Conservation (phyloP, 2,797 vertebrate genomes). For the Pygocentrus nattereri region DNA sequence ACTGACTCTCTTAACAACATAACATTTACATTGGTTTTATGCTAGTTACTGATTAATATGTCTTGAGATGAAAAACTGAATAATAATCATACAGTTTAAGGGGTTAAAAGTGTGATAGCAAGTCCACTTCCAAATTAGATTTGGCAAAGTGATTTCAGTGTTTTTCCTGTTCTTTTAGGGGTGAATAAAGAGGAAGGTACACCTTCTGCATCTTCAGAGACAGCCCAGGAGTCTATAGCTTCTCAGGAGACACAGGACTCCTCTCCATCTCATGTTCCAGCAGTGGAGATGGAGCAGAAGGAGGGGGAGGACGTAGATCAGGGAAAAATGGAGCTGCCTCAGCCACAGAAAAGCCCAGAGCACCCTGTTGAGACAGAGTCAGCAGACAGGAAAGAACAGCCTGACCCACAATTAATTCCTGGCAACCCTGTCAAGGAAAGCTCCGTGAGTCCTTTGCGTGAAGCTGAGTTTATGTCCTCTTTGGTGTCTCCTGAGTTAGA, state of each 20-base stretch:
- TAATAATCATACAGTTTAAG: no score
- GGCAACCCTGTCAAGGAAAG: constrained; percentile 61
- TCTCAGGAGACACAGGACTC: constrained; percentile 66
- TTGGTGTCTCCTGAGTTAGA: constrained; percentile 69
- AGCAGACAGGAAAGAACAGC: constrained; percentile 77
- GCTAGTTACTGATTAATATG: no score
- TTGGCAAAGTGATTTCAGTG: neutral
- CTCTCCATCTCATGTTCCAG: constrained; percentile 59
- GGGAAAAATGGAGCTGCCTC: constrained; percentile 68
- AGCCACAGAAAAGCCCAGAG: constrained; percentile 56
- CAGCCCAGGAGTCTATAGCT: constrained; percentile 76
- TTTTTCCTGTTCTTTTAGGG: constrained; percentile 72
- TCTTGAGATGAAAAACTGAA: no score
- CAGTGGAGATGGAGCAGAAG: constrained; percentile 63
- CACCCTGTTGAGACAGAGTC: constrained; percentile 57
- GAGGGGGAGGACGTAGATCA: constrained; percentile 70
- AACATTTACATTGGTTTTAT: no score
- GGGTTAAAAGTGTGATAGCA: no score
- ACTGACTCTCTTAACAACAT: no score
- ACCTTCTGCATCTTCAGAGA: constrained; percentile 71
- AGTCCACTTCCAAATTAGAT: neutral
- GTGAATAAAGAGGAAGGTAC: constrained; percentile 84
- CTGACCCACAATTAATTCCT: constrained; percentile 61
- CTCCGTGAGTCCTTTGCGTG: constrained; percentile 59
- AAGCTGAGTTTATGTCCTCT: constrained; percentile 61